phyloP scores from a whole-genome alignment of 1,140 invertebrate genomes.

The Coptotermes formosanus region DNA sequence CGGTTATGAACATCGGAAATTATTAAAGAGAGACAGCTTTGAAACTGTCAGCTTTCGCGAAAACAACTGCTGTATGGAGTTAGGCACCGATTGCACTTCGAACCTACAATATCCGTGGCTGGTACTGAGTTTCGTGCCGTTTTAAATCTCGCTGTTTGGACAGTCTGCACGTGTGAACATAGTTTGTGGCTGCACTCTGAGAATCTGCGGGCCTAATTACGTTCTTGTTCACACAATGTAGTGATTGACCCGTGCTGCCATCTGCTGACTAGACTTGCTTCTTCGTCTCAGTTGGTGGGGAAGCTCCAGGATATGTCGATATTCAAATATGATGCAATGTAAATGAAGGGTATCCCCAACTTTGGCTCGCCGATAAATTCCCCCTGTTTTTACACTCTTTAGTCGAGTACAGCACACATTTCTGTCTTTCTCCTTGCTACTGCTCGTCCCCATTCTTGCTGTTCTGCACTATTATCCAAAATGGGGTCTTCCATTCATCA shows the following conservation, averaged over 20 bases:
- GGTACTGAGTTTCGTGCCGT: too few relatives aligned
- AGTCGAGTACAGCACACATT: slow-evolving; percentile 5
- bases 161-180: too few relatives aligned
- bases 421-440: background rate
- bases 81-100: too few relatives aligned
- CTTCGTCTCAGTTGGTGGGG: background rate
- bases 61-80: too few relatives aligned
- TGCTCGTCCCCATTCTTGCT: background rate
- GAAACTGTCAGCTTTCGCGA: too few relatives aligned
- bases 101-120: too few relatives aligned
- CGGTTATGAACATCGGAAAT: too few relatives aligned
- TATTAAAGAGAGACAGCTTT: too few relatives aligned
- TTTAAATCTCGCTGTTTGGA: too few relatives aligned
- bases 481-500: background rate
- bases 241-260: background rate
- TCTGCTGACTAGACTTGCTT: background rate
- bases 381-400: background rate
- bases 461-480: background rate
- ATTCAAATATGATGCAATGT: background rate
- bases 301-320: background rate
- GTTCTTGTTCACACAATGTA: background rate
- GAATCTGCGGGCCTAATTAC: too few relatives aligned
- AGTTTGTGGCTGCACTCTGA: too few relatives aligned
- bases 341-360: background rate
- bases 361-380: background rate